Percentiles rank a stretch among this genome's conserved stretches.
Conservation (phyloP, 1,140 invertebrate genomes). For the Lasaia peninsularis region DNA sequence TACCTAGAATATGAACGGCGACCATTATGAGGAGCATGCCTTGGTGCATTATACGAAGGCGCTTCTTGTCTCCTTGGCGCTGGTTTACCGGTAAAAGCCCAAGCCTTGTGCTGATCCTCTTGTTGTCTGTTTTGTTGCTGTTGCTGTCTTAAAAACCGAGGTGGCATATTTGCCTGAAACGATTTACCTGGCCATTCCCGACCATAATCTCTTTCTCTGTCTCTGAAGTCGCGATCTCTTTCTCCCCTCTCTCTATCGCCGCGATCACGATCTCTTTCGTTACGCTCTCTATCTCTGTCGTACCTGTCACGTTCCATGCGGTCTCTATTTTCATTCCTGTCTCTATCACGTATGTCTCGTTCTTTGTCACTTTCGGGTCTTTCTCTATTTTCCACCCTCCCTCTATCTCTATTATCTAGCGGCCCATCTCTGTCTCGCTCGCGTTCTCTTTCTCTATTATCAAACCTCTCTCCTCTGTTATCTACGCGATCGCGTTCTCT, state of each 20-base stretch:
- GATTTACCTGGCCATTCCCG: slow-evolving; percentile 73
- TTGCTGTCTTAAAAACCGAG: slow-evolving; percentile 90
- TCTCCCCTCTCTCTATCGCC: slow-evolving; percentile 43
- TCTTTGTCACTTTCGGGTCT: slow-evolving; percentile 55
- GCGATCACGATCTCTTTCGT: slow-evolving; percentile 53
- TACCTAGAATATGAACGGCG: slow-evolving; percentile 69
- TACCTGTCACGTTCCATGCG: slow-evolving; percentile 69
- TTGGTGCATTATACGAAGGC: slow-evolving; percentile 53
- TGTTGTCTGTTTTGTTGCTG: slow-evolving; percentile 78
- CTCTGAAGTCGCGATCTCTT: slow-evolving; percentile 57
- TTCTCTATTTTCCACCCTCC: slow-evolving; percentile 38
- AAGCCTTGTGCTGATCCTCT: slow-evolving; percentile 60
- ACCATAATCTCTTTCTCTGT: slow-evolving; percentile 38
- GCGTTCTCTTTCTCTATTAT: slow-evolving; percentile 45
- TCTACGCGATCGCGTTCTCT: slow-evolving; percentile 61
- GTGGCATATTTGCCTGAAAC: slow-evolving; percentile 89
- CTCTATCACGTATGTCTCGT: slow-evolving; percentile 53
- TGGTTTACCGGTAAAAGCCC: slow-evolving; percentile 58
- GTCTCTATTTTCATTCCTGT: slow-evolving; percentile 63
- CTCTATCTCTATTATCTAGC: slow-evolving; percentile 48
- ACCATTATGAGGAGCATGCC: slow-evolving; percentile 57
- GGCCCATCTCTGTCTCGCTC: slow-evolving; percentile 47
- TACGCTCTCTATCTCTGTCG: slow-evolving; percentile 65
- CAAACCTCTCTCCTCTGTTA: slow-evolving; percentile 40
- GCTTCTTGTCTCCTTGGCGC: slow-evolving; percentile 70